These are phyloP conservation scores for Diabrotica undecimpunctata DNA, from an alignment of 1,140 invertebrate genomes.

Conservation along the genomic window DNA sequence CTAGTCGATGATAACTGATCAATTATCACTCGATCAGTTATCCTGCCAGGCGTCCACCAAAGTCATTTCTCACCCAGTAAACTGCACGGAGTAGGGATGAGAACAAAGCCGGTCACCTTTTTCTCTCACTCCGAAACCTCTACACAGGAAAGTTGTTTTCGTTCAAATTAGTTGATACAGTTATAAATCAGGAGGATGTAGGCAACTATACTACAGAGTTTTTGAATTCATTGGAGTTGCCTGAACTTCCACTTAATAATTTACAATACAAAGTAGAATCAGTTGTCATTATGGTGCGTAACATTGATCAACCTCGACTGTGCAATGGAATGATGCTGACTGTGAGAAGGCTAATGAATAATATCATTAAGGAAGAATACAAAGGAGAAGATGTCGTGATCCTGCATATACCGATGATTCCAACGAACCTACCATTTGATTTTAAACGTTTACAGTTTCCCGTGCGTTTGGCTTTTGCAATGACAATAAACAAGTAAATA, in stretches of 20 bases:
- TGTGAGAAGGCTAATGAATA: slow-evolving; percentile 37
- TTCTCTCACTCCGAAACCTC: too few species aligned
- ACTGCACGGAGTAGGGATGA: neutral
- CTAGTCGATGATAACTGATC: neutral
- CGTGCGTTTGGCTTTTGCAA: slow-evolving; percentile 49
- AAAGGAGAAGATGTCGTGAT: slow-evolving; percentile 50
- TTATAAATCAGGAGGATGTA: slow-evolving; percentile 34
- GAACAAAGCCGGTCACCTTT: neutral
- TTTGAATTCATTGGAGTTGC: slow-evolving; percentile 36
- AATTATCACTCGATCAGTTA: neutral
- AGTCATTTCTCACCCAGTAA: neutral
- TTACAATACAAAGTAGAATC: slow-evolving; percentile 28
- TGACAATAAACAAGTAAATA: slow-evolving; percentile 37
- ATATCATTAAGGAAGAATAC: slow-evolving; percentile 50
- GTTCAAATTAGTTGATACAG: slow-evolving; percentile 36
- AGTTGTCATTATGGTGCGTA: slow-evolving; percentile 47
- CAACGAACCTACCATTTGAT: slow-evolving; percentile 41
- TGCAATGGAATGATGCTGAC: slow-evolving; percentile 42
- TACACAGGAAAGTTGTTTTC: neutral
- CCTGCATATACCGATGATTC: slow-evolving; percentile 48
- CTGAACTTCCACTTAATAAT: slow-evolving; percentile 34
- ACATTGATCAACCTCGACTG: slow-evolving; percentile 41
- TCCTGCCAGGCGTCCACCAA: neutral
- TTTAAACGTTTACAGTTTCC: slow-evolving; percentile 53
- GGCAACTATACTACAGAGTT: slow-evolving; percentile 40